Conservation (phyloP, 1,140 invertebrate species). For the Bombus pascuorum region DNA sequence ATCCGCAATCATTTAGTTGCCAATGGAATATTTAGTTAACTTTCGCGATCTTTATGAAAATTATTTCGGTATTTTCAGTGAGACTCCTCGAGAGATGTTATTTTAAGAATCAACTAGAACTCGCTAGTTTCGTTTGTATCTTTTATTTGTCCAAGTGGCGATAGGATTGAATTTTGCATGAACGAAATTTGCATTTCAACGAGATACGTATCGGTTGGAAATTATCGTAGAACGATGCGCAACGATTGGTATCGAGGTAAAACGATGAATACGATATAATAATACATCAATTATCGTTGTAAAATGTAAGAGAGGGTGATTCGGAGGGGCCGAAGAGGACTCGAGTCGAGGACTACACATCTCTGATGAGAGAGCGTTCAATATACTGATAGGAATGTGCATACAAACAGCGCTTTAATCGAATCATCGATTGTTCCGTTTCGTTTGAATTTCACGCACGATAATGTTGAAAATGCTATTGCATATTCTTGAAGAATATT, state of each 20-base stretch:
- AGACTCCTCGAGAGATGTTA: accelerated
- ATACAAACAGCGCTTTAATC: neutral
- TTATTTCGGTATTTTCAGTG: too few relatives aligned
- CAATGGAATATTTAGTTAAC: too few relatives aligned
- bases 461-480: neutral
- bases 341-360: slow-evolving; percentile 8
- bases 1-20: too few relatives aligned
- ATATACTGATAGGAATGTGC: slow-evolving; percentile 3
- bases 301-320: slow-evolving; percentile 1
- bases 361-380: neutral
- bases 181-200: too few relatives aligned
- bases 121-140: too few relatives aligned
- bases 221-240: neutral
- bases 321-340: neutral
- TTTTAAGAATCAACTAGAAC: too few relatives aligned
- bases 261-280: neutral
- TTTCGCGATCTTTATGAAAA: too few relatives aligned
- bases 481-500: too few relatives aligned
- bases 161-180: too few relatives aligned
- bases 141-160: too few relatives aligned
- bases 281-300: neutral
- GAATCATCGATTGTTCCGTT: neutral
- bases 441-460: neutral
- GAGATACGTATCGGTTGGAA: neutral
- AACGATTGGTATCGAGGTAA: neutral